Evolutionary conservation across 2,797 vertebrate species (phyloP).

Genomic region (Lepus oiostolus): DNA sequence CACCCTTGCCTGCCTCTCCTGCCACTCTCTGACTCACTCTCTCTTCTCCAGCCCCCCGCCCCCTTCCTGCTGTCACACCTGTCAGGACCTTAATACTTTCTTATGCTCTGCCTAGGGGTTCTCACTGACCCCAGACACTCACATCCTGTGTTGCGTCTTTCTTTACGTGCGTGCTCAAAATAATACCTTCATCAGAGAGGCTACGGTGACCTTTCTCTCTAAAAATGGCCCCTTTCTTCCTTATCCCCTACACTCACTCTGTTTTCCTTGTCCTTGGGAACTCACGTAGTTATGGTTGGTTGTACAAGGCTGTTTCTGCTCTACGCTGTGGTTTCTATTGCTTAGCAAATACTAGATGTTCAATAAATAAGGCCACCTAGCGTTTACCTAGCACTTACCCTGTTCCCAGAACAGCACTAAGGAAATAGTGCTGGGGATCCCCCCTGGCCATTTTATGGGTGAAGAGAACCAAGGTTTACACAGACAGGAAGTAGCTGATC

Average conservation of each 20-base stretch:
- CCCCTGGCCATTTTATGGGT: background rate
- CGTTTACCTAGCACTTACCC: background rate
- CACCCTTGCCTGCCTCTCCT: too few relatives aligned
- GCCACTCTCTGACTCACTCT: background rate
- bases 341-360: background rate
- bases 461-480: background rate
- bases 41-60: background rate
- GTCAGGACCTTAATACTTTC: background rate
- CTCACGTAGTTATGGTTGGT: background rate
- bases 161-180: background rate
- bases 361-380: background rate
- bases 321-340: background rate
- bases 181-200: background rate
- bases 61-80: too few relatives aligned
- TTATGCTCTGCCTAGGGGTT: background rate
- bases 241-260: background rate
- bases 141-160: background rate
- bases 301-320: background rate
- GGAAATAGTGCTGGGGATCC: background rate
- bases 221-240: background rate
- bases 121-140: background rate
- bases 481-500: background rate
- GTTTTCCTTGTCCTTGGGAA: background rate
- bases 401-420: background rate
- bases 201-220: background rate